Base-by-base conservation (phyloP, 2,113 vertebrate species). In the Eurystomus gularis region DNA sequence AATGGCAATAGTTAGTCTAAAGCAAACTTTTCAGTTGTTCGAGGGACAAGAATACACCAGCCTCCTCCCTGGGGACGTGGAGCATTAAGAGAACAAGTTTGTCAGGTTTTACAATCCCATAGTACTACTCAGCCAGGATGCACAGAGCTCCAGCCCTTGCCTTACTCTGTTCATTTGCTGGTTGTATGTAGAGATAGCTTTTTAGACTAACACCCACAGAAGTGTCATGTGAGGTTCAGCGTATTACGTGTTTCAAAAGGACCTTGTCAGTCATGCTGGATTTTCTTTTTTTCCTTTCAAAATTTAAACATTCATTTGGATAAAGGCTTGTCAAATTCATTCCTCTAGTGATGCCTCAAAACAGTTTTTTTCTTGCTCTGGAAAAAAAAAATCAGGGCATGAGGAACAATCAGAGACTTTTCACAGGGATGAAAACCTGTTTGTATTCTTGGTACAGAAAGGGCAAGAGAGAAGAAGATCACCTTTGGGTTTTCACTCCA, bases 301-400 rank as follows among this genome's bases (percentile, higher is more conserved):
- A 76, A 93, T 86, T 92, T 78, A 71, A 94, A n/a, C 42, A n/a
- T 81, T 71, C 42, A 64, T 70, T 83, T 86, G 58, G 71, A 83
- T 90, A 94, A 92, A 94, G 82, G 26, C 77, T 78, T 92, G 69
- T 93, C 96, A 94, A 40, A 29, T 79, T 46, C 19, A 44, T 91
- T 93, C 94, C 65, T 82, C 40, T 57, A 44, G n/a, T 25, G 60
- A 81, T 44, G n/a, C 44, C 61, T 84, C 83, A 69, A 91, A 94
- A 82, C 49, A 91, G 48, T 51, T 11, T 11, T 2, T 1, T 16
- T 77, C 68, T 75, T 79, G 25, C 70, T 87, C 52, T 78, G 68
- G 68, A 87, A 72, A 88, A 91, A 94, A 86, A 26, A n/a, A 48
- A 82, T 77, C 28, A 65, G 84, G 83, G 42, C n/a, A n/a, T 19